Base-by-base conservation (phyloP, 2,888 invertebrate genomes). In the Meloe dianella region DNA sequence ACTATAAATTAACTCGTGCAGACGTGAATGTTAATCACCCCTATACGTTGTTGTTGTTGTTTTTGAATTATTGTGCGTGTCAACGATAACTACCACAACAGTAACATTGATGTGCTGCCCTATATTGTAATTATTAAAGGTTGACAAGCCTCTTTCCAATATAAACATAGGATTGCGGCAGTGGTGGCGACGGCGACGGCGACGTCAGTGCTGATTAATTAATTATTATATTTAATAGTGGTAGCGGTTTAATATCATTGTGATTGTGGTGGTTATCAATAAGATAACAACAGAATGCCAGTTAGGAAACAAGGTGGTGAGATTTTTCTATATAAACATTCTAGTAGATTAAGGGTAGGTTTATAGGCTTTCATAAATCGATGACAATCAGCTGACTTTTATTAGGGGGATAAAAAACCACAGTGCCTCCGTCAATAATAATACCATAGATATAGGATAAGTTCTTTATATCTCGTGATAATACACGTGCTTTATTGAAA, bases 291-390 rank as follows among this genome's bases (percentile, higher is more conserved):
- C 57, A 86, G 85, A 85, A 90, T 91, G 90, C 90, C 90, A 84
- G 90, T 90, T 84, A 89, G 90, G 84, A 91, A 91, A 87, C 90
- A 91, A 90, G 90, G 90, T 90, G 85, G 87, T 85, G 84, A 81
- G 82, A 78, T 80, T 75, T 72, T 75, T 74, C 73, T 74, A 76
- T 77, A 78, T 74, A 71, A 75, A 60, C 66, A 10, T 2, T 58
- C 38, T 35, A 32, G 1, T 24, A 12, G 3, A 14, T 3, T 5
- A 54, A 5, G 54, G 54, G 38, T n/a, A 5, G 47, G 61, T 9
- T 32, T 32, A 12, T 29, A 6, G 29, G 29, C 1, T 32, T 35
- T 35, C 12, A 59, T 58, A 62, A 66, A 68, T 68, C 68, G 68
- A 68, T 61, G 63, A 65, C 64, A 65, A 68, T 65, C 68, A 68